Evolutionary conservation across 2,797 vertebrate species (phyloP).

Genomic region (Halcyon badia): DNA sequence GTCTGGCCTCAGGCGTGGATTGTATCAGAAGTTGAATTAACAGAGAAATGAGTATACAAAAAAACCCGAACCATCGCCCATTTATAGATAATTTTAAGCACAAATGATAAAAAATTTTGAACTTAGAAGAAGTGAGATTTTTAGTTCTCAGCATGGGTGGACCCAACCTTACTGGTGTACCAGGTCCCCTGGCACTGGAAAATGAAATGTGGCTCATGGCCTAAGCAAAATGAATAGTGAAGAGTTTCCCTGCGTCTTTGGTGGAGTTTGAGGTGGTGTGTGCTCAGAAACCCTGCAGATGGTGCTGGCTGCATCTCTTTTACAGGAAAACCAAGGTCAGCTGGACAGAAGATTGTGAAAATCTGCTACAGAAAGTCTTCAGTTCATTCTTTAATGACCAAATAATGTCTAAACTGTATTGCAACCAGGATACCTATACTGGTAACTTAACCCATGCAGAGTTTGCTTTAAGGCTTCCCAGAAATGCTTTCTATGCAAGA

Average conservation of each 20-base stretch:
- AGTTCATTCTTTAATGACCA: background rate
- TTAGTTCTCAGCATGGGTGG: background rate
- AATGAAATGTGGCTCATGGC: background rate
- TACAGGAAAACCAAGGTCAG: background rate
- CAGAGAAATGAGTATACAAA: background rate
- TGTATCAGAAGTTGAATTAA: background rate
- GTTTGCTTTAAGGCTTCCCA: background rate
- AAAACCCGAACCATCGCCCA: background rate
- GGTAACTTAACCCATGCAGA: background rate
- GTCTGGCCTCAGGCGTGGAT: background rate
- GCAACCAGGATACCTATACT: background rate
- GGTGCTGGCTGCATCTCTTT: constrained; percentile 41
- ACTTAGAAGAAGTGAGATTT: fast-evolving
- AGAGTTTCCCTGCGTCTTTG: background rate
- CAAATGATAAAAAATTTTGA: background rate
- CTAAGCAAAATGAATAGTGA: background rate
- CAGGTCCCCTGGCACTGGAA: background rate
- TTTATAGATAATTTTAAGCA: background rate
- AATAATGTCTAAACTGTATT: constrained; percentile 23
- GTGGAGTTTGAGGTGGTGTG: background rate
- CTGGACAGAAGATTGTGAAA: background rate
- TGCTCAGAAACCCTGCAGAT: constrained; percentile 49
- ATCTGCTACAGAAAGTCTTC: background rate
- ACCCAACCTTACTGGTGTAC: background rate
- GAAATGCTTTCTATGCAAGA: background rate